These are phyloP conservation scores for Oxycera nigricornis DNA, from an alignment of 2,888 invertebrate species.

Conservation along the genomic window DNA sequence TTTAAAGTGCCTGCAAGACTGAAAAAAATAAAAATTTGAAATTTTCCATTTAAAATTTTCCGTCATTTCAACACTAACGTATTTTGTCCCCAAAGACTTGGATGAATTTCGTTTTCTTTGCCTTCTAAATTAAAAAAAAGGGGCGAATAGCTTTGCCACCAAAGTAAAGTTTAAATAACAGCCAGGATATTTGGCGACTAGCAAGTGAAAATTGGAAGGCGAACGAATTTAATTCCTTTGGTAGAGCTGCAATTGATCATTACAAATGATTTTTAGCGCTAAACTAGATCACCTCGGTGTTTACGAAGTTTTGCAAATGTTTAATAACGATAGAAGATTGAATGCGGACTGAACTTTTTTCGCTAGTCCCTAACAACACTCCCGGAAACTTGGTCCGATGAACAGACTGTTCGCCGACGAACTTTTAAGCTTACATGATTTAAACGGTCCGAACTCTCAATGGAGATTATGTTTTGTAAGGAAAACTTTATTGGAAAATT, in stretches of 20 bases:
- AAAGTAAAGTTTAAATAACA: too few relatives aligned
- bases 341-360: slow-evolving; percentile 38
- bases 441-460: slow-evolving; percentile 6
- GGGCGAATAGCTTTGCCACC: too few relatives aligned
- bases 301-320: slow-evolving; percentile 36
- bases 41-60: too few relatives aligned
- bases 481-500: slow-evolving; percentile 17
- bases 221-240: slow-evolving; percentile 31
- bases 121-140: too few relatives aligned
- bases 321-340: slow-evolving; percentile 38
- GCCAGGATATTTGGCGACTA: slow-evolving; percentile 1
- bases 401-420: slow-evolving; percentile 28
- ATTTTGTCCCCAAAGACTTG: too few relatives aligned
- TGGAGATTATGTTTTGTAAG: neutral
- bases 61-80: too few relatives aligned
- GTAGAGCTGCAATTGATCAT: slow-evolving; percentile 32
- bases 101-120: too few relatives aligned
- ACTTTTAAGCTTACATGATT: slow-evolving; percentile 22
- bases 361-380: slow-evolving; percentile 7
- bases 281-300: slow-evolving; percentile 36
- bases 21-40: too few relatives aligned
- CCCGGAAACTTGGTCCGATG: slow-evolving; percentile 26
- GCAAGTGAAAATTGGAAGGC: slow-evolving; percentile 1
- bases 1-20: too few relatives aligned
- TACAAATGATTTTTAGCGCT: slow-evolving; percentile 32